Evolutionary conservation across 2,797 vertebrate species (phyloP), one percentile per base, ranked within the genome.

Genomic region (Clarias pachynema): DNA sequence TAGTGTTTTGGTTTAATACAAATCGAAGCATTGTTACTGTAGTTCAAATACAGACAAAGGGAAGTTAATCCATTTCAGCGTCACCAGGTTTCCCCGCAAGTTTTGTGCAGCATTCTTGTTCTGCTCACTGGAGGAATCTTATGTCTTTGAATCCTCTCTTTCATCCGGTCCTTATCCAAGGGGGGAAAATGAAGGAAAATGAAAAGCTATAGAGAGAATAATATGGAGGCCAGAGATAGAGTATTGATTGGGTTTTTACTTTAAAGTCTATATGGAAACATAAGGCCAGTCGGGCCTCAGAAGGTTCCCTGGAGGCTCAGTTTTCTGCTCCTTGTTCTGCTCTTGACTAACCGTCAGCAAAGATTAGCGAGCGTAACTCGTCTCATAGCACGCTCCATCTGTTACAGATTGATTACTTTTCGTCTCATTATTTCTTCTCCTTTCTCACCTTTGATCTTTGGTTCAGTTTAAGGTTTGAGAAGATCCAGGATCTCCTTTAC

Each of bases 181-280:
- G 79, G 75, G 59, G 84, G 63, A 79, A 63, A 31, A 59, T n/a
- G 26, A 79, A 78, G 59, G 69, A 80, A 83, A 81, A 85, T 53
- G 63, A 31, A 56, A 40, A 40, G 16, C 12, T 9, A 60, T 63
- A 81, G 65, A 56, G 57, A 29, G 72, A 2, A 4, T 18, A 72
- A 79, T 62, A 69, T 40, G 74, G 6, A 78, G 57, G 59, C 9
- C 49, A 79, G 73, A 81, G 78, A 85, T 80, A 81, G 82, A 22
- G 77, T 85, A 90, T 91, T 57, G 86, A 89, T 88, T 86, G 82
- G 62, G 69, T 87, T 66, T 87, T 87, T 75, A 83, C 84, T 86
- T 86, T 82, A 68, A 82, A 49, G 79, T 78, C 86, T 88, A 89
- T 90, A 89, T 88, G 79, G 88, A 82, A 84, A 16, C 53, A n/a